Base-by-base conservation (phyloP, 2,113 vertebrate species). In the Plectropomus leopardus region DNA sequence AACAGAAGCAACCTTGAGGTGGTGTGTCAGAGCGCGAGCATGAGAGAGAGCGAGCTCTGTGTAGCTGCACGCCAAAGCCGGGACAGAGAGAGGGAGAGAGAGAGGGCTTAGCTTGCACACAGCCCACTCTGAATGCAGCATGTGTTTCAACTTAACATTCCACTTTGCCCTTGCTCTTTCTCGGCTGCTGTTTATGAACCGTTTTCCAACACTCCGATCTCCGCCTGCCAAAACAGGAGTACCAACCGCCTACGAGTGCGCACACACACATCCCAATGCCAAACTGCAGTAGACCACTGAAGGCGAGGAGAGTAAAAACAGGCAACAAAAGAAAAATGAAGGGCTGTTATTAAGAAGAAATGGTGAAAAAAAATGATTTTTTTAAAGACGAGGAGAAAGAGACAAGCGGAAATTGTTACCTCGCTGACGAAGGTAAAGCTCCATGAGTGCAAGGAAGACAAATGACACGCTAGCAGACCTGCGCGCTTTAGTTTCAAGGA, bases 81-180 rank as follows among this genome's bases (percentile, higher is more conserved):
- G 4, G 63, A n/a, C n/a, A n/a, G n/a, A n/a, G n/a, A n/a, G n/a
- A n/a, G n/a, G n/a, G n/a, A n/a, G n/a, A 51, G 71, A 54, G 64
- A 36, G 79, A 63, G 82, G 14, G 80, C 85, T 84, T 64, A 75
- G 70, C 64, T 60, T 32, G 57, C 64, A 32, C 72, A 15, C 84
- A 51, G 48, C 68, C 82, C 64, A 44, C 80, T 89, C 84, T 94
- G 70, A 93, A 92, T 91, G 87, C 86, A 85, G 86, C 93, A 93
- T 92, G 91, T 94, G 92, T 94, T 94, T 87, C 82, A 94, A 93
- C 89, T 94, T 92, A 92, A 93, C 90, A 92, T 94, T 94, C 90
- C 91, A 73, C 90, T 88, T 91, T 89, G 86, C 86, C 85, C 78
- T 79, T 63, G 59, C 82, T 75, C 78, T 78, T 82, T 86, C 84